phyloP scores from a whole-genome alignment of 2,797 vertebrate genomes.

The Benthosema pterotum region DNA sequence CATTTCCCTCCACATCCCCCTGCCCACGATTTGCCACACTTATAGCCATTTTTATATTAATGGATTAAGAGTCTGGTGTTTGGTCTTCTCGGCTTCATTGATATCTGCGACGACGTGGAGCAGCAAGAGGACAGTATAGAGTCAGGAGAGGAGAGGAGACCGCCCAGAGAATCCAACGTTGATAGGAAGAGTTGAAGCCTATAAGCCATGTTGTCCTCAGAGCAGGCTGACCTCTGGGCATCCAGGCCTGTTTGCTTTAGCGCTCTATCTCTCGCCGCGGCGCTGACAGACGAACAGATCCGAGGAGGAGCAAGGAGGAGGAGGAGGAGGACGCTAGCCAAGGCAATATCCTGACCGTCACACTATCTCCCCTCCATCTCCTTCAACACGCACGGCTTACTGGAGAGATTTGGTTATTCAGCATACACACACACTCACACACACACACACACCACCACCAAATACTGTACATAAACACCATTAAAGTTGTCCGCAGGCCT shows the following conservation, averaged over 20 bases:
- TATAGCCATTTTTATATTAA: conserved; percentile 7
- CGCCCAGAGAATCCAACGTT: background rate
- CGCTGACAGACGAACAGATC: conserved; percentile 38
- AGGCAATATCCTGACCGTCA: conserved; percentile 63
- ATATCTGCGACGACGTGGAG: no score
- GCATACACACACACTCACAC: no score
- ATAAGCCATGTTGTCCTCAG: background rate
- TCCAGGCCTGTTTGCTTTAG: conserved; percentile 46
- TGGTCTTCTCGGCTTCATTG: no score
- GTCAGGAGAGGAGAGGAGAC: background rate
- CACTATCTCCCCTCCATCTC: conserved; percentile 61
- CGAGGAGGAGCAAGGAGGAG: conserved; percentile 27
- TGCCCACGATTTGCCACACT: conserved; percentile 1
- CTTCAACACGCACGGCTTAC: conserved; percentile 5
- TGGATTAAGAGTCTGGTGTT: conserved; percentile 8
- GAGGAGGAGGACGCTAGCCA: conserved; percentile 46
- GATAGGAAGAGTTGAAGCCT: background rate
- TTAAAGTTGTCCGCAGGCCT: conserved; percentile 28
- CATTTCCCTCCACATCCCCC: background rate
- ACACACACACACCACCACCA: no score
- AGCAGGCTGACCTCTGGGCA: conserved; percentile 14
- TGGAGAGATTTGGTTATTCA: no score
- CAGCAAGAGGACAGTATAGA: background rate
- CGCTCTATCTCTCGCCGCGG: conserved; percentile 36
- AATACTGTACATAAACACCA: conserved; percentile 57